Conservation (phyloP, 2,797 vertebrate genomes). For the Mormyrus hasselquistii region DNA sequence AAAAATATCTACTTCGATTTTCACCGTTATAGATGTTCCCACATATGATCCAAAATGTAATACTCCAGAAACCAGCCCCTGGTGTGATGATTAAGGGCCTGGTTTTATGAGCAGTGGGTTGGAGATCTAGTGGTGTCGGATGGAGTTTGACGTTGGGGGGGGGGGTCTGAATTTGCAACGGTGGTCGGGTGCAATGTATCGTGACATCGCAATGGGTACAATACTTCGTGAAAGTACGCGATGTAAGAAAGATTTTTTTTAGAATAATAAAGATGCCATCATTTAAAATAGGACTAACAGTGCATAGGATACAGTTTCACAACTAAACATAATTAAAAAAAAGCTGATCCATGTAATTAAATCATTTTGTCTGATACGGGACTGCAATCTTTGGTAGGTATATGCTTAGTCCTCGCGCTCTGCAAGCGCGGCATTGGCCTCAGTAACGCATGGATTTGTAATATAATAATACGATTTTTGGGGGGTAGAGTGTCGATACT, state of each 20-base stretch:
- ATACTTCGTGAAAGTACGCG: neutral
- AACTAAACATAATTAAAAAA: too few relatives aligned
- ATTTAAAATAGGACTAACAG: neutral
- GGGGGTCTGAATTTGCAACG: neutral
- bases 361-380: neutral
- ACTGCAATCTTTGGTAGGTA: neutral
- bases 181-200: neutral
- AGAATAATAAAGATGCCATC: neutral
- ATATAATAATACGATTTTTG: neutral
- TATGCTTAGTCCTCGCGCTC: neutral
- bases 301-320: too few relatives aligned
- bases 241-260: neutral
- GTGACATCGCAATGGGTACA: neutral
- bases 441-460: neutral
- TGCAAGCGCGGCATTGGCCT: neutral
- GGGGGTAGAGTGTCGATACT: neutral
- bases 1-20: neutral
- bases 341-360: neutral
- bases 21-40: neutral
- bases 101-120: neutral
- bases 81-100: neutral
- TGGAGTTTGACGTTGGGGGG: neutral
- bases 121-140: neutral
- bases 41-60: neutral
- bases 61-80: neutral